phyloP scores from a whole-genome alignment of 2,113 vertebrate species.

The Nettapus auritus region DNA sequence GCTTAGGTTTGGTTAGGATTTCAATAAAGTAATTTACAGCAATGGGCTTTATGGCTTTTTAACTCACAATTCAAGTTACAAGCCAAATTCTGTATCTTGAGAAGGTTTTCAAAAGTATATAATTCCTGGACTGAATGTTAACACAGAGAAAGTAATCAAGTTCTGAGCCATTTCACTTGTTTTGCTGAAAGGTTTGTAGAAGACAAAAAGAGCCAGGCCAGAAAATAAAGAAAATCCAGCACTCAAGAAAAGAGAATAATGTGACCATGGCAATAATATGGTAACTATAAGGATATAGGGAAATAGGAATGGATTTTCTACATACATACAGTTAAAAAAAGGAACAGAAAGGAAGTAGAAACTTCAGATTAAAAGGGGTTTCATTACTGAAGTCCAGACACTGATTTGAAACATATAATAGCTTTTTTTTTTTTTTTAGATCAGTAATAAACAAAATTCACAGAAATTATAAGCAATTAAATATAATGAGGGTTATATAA shows the following conservation, averaged over 20 bases:
- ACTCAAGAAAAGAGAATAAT: background rate
- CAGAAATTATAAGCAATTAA: background rate
- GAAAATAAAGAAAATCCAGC: background rate
- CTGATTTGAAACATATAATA: background rate
- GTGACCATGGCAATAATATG: accelerated
- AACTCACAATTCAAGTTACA: background rate
- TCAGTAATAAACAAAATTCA: background rate
- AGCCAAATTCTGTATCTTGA: background rate
- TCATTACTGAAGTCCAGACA: background rate
- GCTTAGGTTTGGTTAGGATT: background rate
- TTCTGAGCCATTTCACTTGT: background rate
- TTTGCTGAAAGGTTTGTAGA: background rate
- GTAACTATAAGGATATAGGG: background rate
- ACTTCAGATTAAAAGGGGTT: background rate
- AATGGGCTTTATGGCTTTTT: background rate
- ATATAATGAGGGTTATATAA: background rate
- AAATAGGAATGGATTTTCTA: background rate
- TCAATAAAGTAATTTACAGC: background rate
- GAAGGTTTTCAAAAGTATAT: background rate
- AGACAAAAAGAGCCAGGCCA: background rate
- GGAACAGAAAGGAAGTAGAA: background rate
- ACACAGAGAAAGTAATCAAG: background rate
- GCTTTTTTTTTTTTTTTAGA: background rate
- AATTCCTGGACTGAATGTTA: background rate
- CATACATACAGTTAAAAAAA: background rate